These are phyloP conservation scores for Sebastes melanostomus DNA, from an alignment of 2,797 vertebrate species.

Conservation along the genomic window DNA sequence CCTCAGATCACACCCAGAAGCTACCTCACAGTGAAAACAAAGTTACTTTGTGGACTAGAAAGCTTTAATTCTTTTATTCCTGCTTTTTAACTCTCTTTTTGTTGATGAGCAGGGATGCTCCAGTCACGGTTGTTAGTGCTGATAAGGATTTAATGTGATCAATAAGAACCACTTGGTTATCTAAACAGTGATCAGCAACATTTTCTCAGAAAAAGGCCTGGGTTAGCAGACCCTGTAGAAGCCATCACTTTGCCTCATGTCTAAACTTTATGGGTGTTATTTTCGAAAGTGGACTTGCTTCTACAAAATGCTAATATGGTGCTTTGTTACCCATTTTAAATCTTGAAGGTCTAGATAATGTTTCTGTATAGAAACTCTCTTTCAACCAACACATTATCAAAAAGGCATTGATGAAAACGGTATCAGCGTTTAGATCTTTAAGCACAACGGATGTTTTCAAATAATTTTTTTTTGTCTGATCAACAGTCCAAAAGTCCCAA, in stretches of 20 bases:
- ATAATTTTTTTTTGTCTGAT: background rate
- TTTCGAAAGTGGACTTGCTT: background rate
- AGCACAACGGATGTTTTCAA: background rate
- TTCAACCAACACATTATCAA: background rate
- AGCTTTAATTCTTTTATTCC: background rate
- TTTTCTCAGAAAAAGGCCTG: background rate
- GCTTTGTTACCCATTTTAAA: background rate
- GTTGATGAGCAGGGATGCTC: background rate
- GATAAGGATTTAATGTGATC: slow-evolving; percentile 29
- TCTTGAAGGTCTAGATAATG: background rate
- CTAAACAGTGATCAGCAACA: slow-evolving; percentile 3
- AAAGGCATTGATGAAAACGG: background rate
- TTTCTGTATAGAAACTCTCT: background rate
- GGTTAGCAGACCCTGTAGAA: background rate
- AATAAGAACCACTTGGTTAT: slow-evolving; percentile 22
- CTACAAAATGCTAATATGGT: background rate
- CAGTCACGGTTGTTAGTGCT: background rate
- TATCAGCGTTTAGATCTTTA: background rate
- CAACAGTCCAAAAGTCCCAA: background rate
- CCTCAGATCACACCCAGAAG: no score
- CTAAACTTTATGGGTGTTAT: background rate
- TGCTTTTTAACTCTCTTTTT: background rate
- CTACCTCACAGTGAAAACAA: background rate
- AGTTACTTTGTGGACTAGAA: background rate
- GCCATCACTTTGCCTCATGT: background rate